Base-by-base conservation (phyloP, 1,140 invertebrate genomes). In the Eurosta solidaginis region DNA sequence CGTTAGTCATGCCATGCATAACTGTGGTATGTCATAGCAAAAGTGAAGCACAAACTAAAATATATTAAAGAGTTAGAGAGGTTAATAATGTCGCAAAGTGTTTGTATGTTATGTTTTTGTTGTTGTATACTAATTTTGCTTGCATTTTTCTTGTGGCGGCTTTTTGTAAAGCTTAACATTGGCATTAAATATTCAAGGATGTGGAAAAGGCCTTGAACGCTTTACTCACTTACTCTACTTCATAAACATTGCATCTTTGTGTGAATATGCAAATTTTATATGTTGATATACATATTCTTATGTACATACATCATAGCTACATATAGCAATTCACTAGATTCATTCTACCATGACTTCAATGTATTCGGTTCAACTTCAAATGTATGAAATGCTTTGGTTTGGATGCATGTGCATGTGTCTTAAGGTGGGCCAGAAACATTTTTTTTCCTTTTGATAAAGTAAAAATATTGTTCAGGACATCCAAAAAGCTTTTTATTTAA, bases 81-180 rank as follows among this genome's bases (percentile, higher is more conserved):
- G 54, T 63, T 63, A 63, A 63, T 68, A 33, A 40, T 68, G 59
- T 68, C 59, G 40, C 59, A 68, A 68, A 68, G 59, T 68, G 59
- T 40, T 68, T 68, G 59, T 40, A 33, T 68, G 2, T 9, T 25
- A n/a, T 6, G 1, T 29, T 54, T 1, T 29, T 54, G 9, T 27
- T 54, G 50, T 54, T 52, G 17, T 17, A 29, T 36, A n/a, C n/a
- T 59, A 2, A 27, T 17, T 59, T 33, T 25, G n/a, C 25, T 3
- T 5, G 10, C 20, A 40, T 40, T 36, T 36, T 7, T 10, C 1
- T 68, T 68, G 59, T 40, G 59, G 14, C 59, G 59, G 59, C 59
- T 68, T 33, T 17, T 68, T 68, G 33, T 42, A 22, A 68, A n/a
- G 59, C n/a, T n/a, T 40, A n/a, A 29, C 59, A 68, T 3, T n/a